Evolutionary conservation across 2,113 vertebrate species (phyloP).

Genomic region (Paradoxurus hermaphroditus): DNA sequence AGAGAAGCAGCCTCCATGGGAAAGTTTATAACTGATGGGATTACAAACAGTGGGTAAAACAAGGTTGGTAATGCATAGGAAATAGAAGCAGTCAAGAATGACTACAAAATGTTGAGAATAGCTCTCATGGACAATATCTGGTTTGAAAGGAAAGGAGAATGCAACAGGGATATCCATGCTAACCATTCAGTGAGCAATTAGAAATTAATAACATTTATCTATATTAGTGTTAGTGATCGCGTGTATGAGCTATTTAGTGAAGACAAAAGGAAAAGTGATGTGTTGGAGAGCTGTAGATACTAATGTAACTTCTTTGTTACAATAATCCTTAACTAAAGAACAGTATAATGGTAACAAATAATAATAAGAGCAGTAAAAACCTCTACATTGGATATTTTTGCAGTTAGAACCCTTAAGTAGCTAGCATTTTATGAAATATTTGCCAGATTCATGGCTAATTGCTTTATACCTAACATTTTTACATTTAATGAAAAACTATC

Average conservation of each 20-base stretch:
- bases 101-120: background rate
- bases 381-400: background rate
- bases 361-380: background rate
- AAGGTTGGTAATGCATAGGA: background rate
- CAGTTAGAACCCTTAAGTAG: background rate
- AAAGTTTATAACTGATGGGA: background rate
- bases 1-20: background rate
- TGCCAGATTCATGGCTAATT: background rate
- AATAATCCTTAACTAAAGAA: background rate
- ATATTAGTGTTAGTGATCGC: background rate
- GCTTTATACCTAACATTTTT: background rate
- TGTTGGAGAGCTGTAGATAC: background rate
- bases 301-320: background rate
- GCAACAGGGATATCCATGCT: background rate
- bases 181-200: background rate
- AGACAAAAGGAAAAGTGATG: background rate
- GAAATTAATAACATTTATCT: background rate
- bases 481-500: background rate
- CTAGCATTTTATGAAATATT: background rate
- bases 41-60: background rate
- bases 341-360: background rate
- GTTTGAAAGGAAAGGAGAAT: background rate
- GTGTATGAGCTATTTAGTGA: background rate
- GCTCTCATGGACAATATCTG: background rate
- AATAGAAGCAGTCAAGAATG: background rate